phyloP scores from a whole-genome alignment of 37 sponge, comb jelly and placozoan genomes.

The Hormiphora californensis region DNA sequence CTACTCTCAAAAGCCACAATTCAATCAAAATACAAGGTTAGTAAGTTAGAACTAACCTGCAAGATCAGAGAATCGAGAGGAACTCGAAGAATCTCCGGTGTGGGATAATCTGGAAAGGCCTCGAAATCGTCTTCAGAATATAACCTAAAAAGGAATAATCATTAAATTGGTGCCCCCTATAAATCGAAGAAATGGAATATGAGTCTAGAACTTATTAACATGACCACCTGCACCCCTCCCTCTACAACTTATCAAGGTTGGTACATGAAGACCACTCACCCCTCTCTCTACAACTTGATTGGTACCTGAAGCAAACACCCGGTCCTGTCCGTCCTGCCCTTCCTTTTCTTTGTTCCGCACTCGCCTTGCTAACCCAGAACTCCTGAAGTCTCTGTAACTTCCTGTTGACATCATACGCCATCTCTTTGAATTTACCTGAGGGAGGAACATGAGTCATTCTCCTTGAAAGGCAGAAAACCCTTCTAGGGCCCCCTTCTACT shows the following conservation, averaged over 20 bases:
- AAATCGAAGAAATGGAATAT: too few species aligned
- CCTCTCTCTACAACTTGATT: too few species aligned
- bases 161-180: too few species aligned
- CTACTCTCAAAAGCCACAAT: too few species aligned
- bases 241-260: too few species aligned
- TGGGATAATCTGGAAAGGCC: constrained; percentile 75
- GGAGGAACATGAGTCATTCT: too few species aligned
- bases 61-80: constrained; percentile 85
- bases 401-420: constrained; percentile 77
- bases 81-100: constrained; percentile 85
- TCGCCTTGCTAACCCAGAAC: constrained; percentile 95
- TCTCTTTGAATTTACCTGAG: constrained; percentile 80
- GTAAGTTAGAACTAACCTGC: constrained; percentile 55
- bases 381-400: constrained; percentile 90
- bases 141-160: too few species aligned
- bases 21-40: not conserved
- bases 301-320: constrained; percentile 81
- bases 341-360: constrained; percentile 94
- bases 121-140: constrained; percentile 82
- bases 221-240: too few species aligned
- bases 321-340: constrained; percentile 95
- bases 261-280: too few species aligned
- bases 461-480: too few species aligned
- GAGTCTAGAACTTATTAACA: too few species aligned
- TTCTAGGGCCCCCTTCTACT: too few species aligned